phyloP scores from a whole-genome alignment of 2,888 invertebrate genomes.

The Lissonota sp. region DNA sequence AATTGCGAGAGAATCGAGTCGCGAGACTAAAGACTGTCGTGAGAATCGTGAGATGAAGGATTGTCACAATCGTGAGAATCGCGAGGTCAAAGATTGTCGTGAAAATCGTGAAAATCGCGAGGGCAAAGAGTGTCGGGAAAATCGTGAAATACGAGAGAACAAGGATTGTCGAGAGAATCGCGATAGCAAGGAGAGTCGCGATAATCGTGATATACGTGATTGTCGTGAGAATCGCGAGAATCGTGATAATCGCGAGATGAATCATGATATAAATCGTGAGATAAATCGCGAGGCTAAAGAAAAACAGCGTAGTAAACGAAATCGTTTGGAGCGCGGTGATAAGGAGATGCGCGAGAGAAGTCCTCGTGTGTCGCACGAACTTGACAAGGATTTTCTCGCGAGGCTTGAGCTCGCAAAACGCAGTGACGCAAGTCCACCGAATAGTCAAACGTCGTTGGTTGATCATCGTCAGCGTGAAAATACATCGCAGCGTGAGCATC shows the following conservation, averaged over 20 bases:
- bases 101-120: conserved; percentile 68
- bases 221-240: conserved; percentile 68
- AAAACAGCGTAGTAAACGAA: conserved; percentile 78
- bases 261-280: conserved; percentile 77
- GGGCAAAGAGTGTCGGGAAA: conserved; percentile 19
- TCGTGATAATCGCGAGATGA: conserved; percentile 67
- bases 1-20: conserved; percentile 35
- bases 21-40: conserved; percentile 48
- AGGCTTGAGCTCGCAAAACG: conserved; percentile 78
- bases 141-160: conserved; percentile 37
- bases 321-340: conserved; percentile 70
- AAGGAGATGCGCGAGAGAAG: conserved; percentile 81
- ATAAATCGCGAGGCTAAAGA: conserved; percentile 80
- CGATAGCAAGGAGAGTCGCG: conserved; percentile 36
- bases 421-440: conserved; percentile 73
- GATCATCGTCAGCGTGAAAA: conserved; percentile 74
- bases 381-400: conserved; percentile 80
- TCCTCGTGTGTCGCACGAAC: conserved; percentile 79
- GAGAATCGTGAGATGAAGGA: conserved; percentile 67
- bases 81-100: conserved; percentile 18
- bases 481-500: conserved; percentile 69
- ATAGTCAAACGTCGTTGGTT: conserved; percentile 71
- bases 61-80: conserved; percentile 33
- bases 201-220: conserved; percentile 57
- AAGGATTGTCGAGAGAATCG: conserved; percentile 53